Evolutionary conservation across 2,888 invertebrate genomes (phyloP).

Genomic region (Latrodectus hesperus): DNA sequence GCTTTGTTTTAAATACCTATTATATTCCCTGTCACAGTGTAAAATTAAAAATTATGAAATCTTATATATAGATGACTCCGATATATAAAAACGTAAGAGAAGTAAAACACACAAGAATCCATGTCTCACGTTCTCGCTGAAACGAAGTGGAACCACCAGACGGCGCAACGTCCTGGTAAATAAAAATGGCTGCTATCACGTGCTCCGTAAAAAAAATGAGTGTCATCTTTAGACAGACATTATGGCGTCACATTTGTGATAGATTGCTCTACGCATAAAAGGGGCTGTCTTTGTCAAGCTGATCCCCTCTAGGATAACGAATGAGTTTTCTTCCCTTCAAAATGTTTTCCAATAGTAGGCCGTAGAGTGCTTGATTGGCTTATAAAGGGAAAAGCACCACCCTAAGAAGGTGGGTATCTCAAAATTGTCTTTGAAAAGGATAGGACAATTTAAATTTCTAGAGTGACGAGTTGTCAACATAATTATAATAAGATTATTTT

Average conservation of each 20-base stretch:
- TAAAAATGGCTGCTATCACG: constrained; percentile 41
- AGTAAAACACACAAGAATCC: too few relatives aligned
- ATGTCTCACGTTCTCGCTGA: too few relatives aligned
- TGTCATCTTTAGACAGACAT: constrained; percentile 41
- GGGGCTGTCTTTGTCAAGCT: constrained; percentile 52
- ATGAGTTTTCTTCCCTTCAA: constrained; percentile 27
- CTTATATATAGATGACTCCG: too few relatives aligned
- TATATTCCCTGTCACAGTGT: too few relatives aligned
- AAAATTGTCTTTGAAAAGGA: constrained; percentile 25
- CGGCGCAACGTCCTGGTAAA: constrained; percentile 44
- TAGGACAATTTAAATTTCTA: constrained; percentile 49
- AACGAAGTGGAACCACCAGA: constrained; percentile 18
- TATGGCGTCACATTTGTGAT: constrained; percentile 45
- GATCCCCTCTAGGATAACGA: constrained; percentile 59
- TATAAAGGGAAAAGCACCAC: constrained; percentile 41
- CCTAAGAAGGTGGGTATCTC: constrained; percentile 56
- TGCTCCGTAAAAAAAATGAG: constrained; percentile 26
- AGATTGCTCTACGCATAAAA: constrained; percentile 22
- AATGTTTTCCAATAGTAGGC: constrained; percentile 51
- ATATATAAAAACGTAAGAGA: too few relatives aligned
- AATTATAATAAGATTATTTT: neutral
- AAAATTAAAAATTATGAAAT: too few relatives aligned
- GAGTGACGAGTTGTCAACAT: constrained; percentile 54
- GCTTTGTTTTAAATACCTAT: too few relatives aligned
- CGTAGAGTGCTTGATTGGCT: constrained; percentile 53